Percentiles rank a stretch among this genome's conserved stretches.
Conservation (phyloP, 2,113 vertebrate species). For the Syrrhaptes paradoxus region DNA sequence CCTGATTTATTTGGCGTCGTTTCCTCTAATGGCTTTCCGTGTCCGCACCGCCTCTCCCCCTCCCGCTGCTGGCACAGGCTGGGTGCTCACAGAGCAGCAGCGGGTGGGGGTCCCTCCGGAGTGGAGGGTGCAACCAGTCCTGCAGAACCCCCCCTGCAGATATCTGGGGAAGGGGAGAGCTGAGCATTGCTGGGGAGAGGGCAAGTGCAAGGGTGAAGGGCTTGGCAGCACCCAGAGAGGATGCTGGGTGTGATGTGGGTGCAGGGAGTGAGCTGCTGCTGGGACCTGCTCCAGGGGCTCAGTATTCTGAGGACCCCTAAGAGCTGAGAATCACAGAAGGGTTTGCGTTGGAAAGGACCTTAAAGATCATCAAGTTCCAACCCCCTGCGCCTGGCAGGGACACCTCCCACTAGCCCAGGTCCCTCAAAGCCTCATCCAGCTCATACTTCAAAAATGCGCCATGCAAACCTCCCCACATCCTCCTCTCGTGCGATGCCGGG, state of each 20-base stretch:
- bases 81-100: rapidly evolving
- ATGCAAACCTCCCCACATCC: background rate
- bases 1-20: slow-evolving; percentile 24
- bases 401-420: too few species aligned
- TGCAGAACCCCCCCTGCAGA: too few species aligned
- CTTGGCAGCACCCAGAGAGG: rapidly evolving
- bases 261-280: background rate
- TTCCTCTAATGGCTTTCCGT: slow-evolving; percentile 20
- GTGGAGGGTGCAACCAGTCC: rapidly evolving
- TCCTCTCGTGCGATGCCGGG: rapidly evolving
- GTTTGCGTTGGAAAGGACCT: too few species aligned
- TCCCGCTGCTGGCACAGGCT: rapidly evolving
- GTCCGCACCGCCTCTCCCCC: background rate
- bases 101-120: rapidly evolving
- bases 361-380: too few species aligned
- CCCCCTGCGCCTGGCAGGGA: too few species aligned
- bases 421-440: too few species aligned
- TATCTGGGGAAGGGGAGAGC: background rate
- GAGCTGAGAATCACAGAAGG: too few species aligned
- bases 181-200: background rate
- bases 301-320: background rate
- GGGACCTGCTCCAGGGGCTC: background rate
- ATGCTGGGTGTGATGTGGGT: rapidly evolving
- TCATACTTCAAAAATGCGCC: rapidly evolving
- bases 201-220: rapidly evolving